Evolutionary conservation across 2,797 vertebrate genomes (phyloP).

Genomic region (Nannoperca australis): DNA sequence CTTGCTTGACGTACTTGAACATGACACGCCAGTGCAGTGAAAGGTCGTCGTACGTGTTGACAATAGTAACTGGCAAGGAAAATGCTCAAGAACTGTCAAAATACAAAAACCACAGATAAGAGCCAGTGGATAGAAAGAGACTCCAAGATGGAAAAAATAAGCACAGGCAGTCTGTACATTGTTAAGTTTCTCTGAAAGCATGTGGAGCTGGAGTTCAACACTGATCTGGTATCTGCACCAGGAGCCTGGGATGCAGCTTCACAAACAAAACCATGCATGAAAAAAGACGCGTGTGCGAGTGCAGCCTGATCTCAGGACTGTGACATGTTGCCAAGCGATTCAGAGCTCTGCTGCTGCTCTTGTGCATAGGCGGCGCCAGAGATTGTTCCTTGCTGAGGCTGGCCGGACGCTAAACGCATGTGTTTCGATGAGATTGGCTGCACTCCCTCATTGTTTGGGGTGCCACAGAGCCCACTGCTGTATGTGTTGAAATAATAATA

Average conservation of each 20-base stretch:
- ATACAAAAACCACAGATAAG: neutral
- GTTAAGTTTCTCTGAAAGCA: conserved; percentile 7
- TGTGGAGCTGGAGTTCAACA: conserved; percentile 3
- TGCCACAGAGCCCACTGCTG: neutral
- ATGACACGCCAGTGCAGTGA: too few species aligned
- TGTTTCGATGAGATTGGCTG: neutral
- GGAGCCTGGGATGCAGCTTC: neutral
- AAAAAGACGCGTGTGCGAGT: neutral
- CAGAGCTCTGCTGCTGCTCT: neutral
- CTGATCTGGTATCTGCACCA: neutral
- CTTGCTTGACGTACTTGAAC: neutral
- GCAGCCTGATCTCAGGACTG: neutral
- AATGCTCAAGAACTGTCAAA: neutral
- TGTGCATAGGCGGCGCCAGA: neutral
- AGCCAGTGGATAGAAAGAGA: neutral
- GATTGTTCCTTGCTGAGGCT: neutral
- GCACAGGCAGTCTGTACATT: neutral
- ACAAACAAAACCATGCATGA: neutral
- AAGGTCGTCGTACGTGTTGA: neutral
- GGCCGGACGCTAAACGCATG: neutral
- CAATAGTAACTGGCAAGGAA: neutral
- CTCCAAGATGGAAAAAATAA: neutral
- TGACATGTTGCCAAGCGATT: neutral
- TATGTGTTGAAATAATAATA: neutral
- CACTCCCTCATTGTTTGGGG: neutral